Percentiles rank a stretch among this genome's conserved stretches.
Evolutionary conservation across 2,113 vertebrate species (phyloP).

Genomic region (Bagarius yarrelli): DNA sequence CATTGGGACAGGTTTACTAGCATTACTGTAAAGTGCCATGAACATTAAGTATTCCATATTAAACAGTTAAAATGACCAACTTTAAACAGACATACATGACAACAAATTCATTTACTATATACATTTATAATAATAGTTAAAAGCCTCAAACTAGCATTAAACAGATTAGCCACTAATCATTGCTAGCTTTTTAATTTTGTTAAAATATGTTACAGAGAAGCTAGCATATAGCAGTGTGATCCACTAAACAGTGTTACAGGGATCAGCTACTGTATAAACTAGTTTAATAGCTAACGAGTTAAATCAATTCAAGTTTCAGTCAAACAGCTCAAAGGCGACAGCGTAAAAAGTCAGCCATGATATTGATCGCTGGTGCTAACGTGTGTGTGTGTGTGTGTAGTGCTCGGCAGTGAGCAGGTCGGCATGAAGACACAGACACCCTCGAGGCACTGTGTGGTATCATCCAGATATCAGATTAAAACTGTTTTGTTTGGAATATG

Average conservation of each 20-base stretch:
- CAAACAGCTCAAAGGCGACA: not conserved
- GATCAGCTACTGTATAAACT: not conserved
- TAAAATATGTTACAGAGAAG: not conserved
- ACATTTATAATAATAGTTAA: no score
- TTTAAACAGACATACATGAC: not conserved
- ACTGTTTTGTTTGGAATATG: not conserved
- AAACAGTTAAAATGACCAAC: no score
- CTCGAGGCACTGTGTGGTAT: not conserved
- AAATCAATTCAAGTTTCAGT: no score
- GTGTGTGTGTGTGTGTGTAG: constrained; percentile 4
- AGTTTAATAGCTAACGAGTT: not conserved
- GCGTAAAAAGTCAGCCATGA: not conserved
- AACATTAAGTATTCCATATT: no score
- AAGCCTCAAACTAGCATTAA: not conserved
- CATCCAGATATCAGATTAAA: not conserved
- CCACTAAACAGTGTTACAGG: no score
- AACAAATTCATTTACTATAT: no score
- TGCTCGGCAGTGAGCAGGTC: constrained; percentile 17
- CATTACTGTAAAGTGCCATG: not conserved
- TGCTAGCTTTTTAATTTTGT: no score
- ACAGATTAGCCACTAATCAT: not conserved
- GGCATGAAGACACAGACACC: not conserved
- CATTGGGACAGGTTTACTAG: not conserved
- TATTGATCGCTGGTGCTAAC: not conserved
- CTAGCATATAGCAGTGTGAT: not conserved